Evolutionary conservation across 1,140 invertebrate species (phyloP), one percentile per base, ranked within the genome.

Genomic region (Dinoponera quadriceps): DNA sequence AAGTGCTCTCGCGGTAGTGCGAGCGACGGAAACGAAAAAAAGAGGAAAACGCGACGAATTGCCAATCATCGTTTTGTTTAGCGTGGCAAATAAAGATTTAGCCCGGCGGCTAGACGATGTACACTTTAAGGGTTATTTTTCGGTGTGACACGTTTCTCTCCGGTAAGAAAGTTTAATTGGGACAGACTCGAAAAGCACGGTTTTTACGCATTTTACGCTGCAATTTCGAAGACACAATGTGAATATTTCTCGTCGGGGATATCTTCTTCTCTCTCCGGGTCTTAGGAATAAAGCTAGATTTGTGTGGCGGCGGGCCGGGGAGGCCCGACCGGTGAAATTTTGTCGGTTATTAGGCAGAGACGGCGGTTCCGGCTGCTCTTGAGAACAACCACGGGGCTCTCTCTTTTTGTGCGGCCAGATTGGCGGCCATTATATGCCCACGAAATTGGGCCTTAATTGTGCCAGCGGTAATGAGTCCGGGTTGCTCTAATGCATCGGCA

Each of bases 361-460:
- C 87, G 88, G 81, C 90, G 89, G 88, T 91, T 90, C 88, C 89
- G 90, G 87, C 88, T 91, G 86, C 82, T 72, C 68, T 59, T 78
- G 80, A 69, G 59, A 82, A 65, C 51, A 73, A 87, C 77, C 83
- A 85, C 88, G 83, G 38, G 86, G 85, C 86, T 93, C 93, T 93
- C 92, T 92, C 86, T 93, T 93, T 93, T 93, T 92, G 90, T 92
- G 86, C 84, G 85, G 87, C 73, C 90, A 91, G 93, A 93, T 93
- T 93, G 91, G 90, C 90, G 86, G 89, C 90, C 91, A 93, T 94
- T 93, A 94, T 93, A 94, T 92, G 89, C 83, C 69, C 87, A 80
- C 87, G 83, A 93, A 93, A 94, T 93, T 94, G 92, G 92, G 91
- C 91, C 93, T 94, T 93, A 93, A 94, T 94, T 94, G 93, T 93